Percentiles rank a stretch among this genome's conserved stretches.
Conservation (phyloP, 2,113 vertebrate genomes). For the Catharus bicknelli region DNA sequence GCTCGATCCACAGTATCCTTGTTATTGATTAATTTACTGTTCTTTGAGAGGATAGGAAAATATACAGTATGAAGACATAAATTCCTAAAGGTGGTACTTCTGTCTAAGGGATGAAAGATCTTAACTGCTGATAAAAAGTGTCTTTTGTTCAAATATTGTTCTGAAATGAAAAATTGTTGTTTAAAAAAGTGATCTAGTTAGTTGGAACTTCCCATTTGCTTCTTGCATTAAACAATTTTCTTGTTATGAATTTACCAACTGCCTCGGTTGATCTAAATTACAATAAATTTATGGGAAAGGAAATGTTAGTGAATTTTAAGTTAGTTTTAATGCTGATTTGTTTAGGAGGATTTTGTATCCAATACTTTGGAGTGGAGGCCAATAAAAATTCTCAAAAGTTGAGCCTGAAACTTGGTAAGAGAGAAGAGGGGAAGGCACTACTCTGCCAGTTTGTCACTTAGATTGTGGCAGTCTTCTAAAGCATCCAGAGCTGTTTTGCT, state of each 20-base stretch:
- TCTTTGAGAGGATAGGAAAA: background rate
- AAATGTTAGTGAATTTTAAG: background rate
- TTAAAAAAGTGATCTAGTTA: background rate
- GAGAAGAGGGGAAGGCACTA: background rate
- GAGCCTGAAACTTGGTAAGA: background rate
- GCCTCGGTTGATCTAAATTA: background rate
- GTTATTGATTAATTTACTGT: background rate
- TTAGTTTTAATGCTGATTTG: background rate
- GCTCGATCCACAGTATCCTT: background rate
- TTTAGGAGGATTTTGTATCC: background rate
- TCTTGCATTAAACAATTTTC: background rate
- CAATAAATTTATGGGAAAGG: background rate
- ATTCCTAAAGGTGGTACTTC: background rate
- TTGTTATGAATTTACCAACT: background rate
- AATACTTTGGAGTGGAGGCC: background rate
- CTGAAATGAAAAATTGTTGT: background rate
- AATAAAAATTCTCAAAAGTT: background rate
- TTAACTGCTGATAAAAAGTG: background rate
- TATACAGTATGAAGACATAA: background rate
- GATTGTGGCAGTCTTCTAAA: background rate
- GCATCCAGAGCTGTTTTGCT: background rate
- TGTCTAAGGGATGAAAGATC: background rate
- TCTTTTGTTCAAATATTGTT: background rate
- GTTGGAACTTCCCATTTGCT: background rate
- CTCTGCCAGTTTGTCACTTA: background rate